Evolutionary conservation across 2,113 vertebrate species (phyloP), one percentile per base, ranked within the genome.

Genomic region (Pangasianodon gigas): DNA sequence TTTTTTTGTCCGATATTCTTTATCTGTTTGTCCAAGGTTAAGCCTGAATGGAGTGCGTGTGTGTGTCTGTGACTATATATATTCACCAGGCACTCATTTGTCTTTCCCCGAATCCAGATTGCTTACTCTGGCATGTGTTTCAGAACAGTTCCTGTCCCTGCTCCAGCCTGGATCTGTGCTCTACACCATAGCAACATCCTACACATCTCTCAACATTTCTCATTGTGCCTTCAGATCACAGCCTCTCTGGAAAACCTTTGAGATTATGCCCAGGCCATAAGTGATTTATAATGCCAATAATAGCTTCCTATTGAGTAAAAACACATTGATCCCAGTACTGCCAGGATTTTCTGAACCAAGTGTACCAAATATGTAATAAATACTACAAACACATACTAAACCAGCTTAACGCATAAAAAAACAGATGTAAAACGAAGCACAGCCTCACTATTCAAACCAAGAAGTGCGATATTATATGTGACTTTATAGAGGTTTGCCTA

Each of bases 71-170:
- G 85, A 81, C 91, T 83, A 84, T 89, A 93, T 92, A 90, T 92
- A 91, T 29, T 79, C 91, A 90, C 91, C 86, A 88, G 91, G 91
- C 90, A 93, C 85, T 90, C 82, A 62, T 93, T 93, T 92, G 87
- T 86, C 84, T 92, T 92, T 56, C 89, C 90, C 91, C 89, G 91
- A 93, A 74, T 89, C 84, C 91, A 90, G 90, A 92, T 88, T 92
- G 91, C 89, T 92, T 79, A 52, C 41, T 80, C 85, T 89, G 91
- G 91, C 89, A 90, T 86, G 91, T 3, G 81, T 87, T 80, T 91
- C 89, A 60, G 88, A 11, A 26, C 8, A 41, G 83, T 83, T 46
- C 54, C 69, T 71, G 6, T 48, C 83, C 56, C n/a, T 18, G 4
- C 26, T 62, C 6, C 24, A 52, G n/a, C 46, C 74, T 51, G 44